These are phyloP conservation scores for Psilopsiagon aurifrons DNA, from an alignment of 2,113 vertebrate species.

Conservation along the genomic window DNA sequence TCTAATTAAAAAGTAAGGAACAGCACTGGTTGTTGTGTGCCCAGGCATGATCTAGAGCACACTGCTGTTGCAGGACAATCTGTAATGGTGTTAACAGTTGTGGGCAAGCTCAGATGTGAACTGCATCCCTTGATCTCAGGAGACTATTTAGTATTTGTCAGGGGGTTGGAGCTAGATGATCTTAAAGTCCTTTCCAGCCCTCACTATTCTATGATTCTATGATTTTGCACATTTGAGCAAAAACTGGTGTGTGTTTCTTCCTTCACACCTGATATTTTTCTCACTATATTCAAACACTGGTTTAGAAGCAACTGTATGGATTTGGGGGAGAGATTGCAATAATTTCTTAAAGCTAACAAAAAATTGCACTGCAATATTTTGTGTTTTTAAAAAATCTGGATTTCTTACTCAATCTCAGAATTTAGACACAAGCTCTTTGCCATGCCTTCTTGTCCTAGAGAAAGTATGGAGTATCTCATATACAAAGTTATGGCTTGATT, in stretches of 20 bases:
- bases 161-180: too few species aligned
- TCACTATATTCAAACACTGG: not conserved
- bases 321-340: fast-evolving
- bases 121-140: not conserved
- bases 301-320: not conserved
- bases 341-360: not conserved
- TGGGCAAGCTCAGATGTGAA: not conserved
- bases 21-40: fast-evolving
- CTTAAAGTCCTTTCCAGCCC: too few species aligned
- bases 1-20: not conserved
- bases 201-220: not conserved
- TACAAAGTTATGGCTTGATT: not conserved
- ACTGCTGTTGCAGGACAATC: not conserved
- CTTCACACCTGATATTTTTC: not conserved
- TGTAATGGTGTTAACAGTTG: not conserved
- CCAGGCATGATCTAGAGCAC: fast-evolving
- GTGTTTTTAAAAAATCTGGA: not conserved
- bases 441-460: not conserved
- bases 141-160: not conserved
- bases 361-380: not conserved
- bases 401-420: not conserved
- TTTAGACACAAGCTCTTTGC: not conserved
- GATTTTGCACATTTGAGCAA: not conserved
- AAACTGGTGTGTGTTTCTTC: not conserved
- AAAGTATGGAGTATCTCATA: not conserved